Evolutionary conservation across 2,113 vertebrate genomes (phyloP), one percentile per base, ranked within the genome.

Genomic region (Bostrychus sinensis): DNA sequence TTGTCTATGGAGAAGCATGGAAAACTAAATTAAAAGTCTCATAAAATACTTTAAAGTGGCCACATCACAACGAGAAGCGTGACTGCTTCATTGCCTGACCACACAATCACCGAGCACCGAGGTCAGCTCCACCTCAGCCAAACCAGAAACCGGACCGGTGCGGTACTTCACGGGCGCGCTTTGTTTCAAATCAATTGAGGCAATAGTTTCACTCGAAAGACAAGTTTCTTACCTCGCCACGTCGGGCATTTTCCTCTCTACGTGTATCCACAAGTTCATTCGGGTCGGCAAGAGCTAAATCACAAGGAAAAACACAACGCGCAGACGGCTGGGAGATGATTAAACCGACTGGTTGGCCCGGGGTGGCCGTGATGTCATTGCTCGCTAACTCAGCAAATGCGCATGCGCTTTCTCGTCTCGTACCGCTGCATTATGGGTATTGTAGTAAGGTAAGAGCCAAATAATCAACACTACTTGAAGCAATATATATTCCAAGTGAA

Each of bases 341-440:
- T 76, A 73, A 59, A 68, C 69, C 16, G 68, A 65, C 74, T 74
- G 79, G 72, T 83, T 74, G 81, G 77, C 73, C 71, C 56, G 73
- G 61, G 26, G 34, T 51, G 56, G 22, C 56, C 50, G 77, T 88
- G 75, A 88, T 36, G 77, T 88, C 84, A 82, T 76, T 64, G 55
- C 37, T 56, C 38, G 51, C 68, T 69, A 19, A 3, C 28, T 17
- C 17, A 22, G 54, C 3, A 16, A 48, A 1, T 58, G 79, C 87
- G 85, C 89, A 84, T 78, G 89, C 66, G 80, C 37, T 0, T 2
- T 4, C 0, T 7, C 34, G 7, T 46, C 25, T 6, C 30, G 2
- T 11, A 1, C 26, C 42, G 8, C 5, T 56, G 78, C 41, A 11
- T 70, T 9, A 28, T 71, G 79, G 78, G 12, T 13, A 17, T 70